Base-by-base conservation (phyloP, 2,888 invertebrate genomes). In the Aleiodes alternator region DNA sequence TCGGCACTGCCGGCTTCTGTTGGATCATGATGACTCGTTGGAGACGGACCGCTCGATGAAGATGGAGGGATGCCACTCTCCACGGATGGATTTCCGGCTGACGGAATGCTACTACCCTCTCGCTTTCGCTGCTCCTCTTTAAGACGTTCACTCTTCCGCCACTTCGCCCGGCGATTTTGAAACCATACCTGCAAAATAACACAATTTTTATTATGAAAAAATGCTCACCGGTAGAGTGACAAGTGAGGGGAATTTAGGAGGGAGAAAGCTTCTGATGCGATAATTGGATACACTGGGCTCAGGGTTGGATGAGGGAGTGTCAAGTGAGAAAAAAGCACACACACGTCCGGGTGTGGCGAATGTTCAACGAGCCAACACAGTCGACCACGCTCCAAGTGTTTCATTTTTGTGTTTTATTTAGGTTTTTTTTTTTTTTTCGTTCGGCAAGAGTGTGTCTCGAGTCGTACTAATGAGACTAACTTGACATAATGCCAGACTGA, bases 81-180 rank as follows among this genome's bases (percentile, higher is more conserved):
- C 51, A 85, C 82, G 68, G 82, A 75, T 59, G 73, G 73, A 16
- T 80, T 79, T 61, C 80, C 77, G n/a, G 76, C 73, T 23, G 76
- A 69, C 23, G 78, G 91, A 74, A 92, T 91, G 55, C 94, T 94
- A 69, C 92, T 92, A 12, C 95, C 95, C 84, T 96, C 96, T 69
- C 96, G 91, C 87, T 96, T 96, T 77, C 96, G 91, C 88, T 97
- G 96, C 85, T 97, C 97, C 87, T 97, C 97, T 91, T 97, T 97
- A 87, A 97, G 92, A 48, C 97, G 92, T 89, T 97, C 97, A 61
- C 96, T 96, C 90, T 97, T 97, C 78, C 97, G 92, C 97, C 97
- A 97, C 90, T 97, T 97, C 55, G 97, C 97, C 76, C 97, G 92
- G 57, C 97, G 93, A 87, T 97, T 97, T 92, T 97, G 97, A 88